Percentiles rank a stretch among this genome's conserved stretches.
phyloP scores from a whole-genome alignment of 1,140 invertebrate genomes.

The Ips typographus region DNA sequence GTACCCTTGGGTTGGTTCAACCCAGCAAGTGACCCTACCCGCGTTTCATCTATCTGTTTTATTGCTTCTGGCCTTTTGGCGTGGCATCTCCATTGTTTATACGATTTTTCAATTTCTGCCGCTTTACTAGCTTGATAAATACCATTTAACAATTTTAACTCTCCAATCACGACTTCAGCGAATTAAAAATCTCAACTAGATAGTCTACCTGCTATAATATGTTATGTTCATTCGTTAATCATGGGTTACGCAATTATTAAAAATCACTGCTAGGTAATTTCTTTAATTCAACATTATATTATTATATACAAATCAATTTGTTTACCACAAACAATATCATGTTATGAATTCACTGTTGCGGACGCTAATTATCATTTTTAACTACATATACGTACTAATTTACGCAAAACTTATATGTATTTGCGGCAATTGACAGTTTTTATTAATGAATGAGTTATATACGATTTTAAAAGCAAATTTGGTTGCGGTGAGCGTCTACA shows the following conservation, averaged over 20 bases:
- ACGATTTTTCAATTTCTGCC: conserved; percentile 33
- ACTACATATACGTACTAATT: too few relatives aligned
- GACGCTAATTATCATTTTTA: too few relatives aligned
- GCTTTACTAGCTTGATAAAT: conserved; percentile 7
- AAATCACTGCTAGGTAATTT: too few relatives aligned
- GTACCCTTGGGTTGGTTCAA: conserved; percentile 36
- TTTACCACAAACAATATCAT: too few relatives aligned
- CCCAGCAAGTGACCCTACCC: conserved; percentile 35
- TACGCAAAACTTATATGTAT: too few relatives aligned
- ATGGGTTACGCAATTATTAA: too few relatives aligned
- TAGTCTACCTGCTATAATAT: too few relatives aligned
- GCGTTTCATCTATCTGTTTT: conserved; percentile 36
- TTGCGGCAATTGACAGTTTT: not conserved
- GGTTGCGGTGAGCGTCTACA: conserved; percentile 28
- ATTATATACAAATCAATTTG: too few relatives aligned
- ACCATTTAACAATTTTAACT: conserved; percentile 4
- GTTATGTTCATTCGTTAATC: too few relatives aligned
- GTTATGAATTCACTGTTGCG: too few relatives aligned
- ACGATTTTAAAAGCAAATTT: conserved; percentile 28
- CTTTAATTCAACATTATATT: too few relatives aligned
- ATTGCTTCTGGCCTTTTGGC: conserved; percentile 28
- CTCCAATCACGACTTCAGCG: not conserved
- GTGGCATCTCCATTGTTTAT: conserved; percentile 38
- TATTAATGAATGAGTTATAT: conserved; percentile 36
- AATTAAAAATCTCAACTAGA: not conserved